Evolutionary conservation across 2,797 vertebrate genomes (phyloP).

Genomic region (Sorex maritimensis): DNA sequence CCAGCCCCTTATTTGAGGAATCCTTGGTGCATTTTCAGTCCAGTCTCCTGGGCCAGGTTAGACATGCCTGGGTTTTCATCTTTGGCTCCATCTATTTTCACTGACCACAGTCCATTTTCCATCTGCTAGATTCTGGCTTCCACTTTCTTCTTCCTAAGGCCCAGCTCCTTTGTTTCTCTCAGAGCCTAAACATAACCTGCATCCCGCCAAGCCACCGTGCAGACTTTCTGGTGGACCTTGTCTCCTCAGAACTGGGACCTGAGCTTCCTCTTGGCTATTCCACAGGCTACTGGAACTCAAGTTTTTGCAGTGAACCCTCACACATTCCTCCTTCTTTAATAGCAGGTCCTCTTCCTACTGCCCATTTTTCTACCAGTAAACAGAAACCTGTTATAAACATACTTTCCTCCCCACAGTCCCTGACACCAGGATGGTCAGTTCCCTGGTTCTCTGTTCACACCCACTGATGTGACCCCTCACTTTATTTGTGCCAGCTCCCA

Average conservation of each 20-base stretch:
- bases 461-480: neutral
- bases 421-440: no score
- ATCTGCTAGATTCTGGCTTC: neutral
- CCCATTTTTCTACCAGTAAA: neutral
- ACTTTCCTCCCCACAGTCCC: accelerated
- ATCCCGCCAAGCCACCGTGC: neutral
- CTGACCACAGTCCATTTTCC: neutral
- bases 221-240: neutral
- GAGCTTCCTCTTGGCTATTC: neutral
- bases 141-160: neutral
- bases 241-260: neutral
- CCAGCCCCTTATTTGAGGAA: neutral
- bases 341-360: neutral
- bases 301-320: neutral
- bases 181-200: neutral
- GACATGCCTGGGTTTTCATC: accelerated
- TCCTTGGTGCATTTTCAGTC: neutral
- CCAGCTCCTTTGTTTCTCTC: neutral
- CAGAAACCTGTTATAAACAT: neutral
- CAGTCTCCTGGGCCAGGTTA: accelerated
- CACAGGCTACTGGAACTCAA: neutral
- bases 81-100: neutral
- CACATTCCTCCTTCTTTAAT: neutral
- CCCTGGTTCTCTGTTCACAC: neutral
- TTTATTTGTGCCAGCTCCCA: no score